Conservation (phyloP, 2,888 invertebrate species). For the Ramazzottius varieornatus region DNA sequence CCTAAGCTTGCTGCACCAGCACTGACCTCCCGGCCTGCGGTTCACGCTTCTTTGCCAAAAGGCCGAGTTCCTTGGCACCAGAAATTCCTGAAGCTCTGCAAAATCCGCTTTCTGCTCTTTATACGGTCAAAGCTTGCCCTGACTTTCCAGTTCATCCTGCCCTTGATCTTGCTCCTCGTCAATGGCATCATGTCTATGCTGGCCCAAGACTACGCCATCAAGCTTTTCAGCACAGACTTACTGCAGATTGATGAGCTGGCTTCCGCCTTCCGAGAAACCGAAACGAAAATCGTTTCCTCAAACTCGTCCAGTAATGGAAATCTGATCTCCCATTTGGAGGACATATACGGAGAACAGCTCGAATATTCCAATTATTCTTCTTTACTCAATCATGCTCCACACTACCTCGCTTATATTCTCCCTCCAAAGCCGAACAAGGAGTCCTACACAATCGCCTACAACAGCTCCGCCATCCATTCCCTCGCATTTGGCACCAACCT, state of each 20-base stretch:
- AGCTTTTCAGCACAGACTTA: not conserved
- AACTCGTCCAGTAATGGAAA: no score
- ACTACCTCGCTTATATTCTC: no score
- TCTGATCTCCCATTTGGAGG: no score
- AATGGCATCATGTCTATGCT: not conserved
- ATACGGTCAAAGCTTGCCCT: not conserved
- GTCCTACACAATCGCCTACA: not conserved
- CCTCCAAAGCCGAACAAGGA: no score
- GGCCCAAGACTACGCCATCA: not conserved
- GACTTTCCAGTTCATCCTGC: not conserved
- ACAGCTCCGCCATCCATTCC: not conserved
- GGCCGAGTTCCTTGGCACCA: not conserved
- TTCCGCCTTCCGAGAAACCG: no score
- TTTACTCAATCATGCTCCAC: no score
- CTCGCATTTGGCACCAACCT: not conserved
- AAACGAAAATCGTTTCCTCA: no score
- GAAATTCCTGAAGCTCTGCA: not conserved
- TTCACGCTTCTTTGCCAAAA: not conserved
- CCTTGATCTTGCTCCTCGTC: not conserved
- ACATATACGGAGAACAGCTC: no score
- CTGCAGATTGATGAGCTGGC: not conserved
- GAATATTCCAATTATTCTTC: no score
- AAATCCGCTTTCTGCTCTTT: not conserved
- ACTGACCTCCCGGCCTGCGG: not conserved
- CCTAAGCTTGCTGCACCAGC: no score